Evolutionary conservation across 2,888 invertebrate genomes (phyloP), one percentile per base, ranked within the genome.

Genomic region (Cosmia trapezina): DNA sequence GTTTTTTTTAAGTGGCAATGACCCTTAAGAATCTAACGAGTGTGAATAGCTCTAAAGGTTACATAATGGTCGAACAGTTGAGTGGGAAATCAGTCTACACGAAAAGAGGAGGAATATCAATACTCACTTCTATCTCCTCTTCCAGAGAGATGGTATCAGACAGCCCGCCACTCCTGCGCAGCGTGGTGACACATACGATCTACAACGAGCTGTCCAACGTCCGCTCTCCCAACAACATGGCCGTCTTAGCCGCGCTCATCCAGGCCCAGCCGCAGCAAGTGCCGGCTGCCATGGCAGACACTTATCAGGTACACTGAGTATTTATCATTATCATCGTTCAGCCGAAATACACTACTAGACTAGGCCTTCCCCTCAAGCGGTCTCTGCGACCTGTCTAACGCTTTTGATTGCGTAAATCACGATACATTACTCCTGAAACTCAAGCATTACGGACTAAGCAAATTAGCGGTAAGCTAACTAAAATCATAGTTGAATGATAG

Each of bases 171-270:
- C 98, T 99, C 89, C 94, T 99, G 69, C 97, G 97, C 75, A 98
- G 98, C 49, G 97, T 99, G 78, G 96, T 99, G 85, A 99, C 98
- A 86, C 98, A 98, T 90, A 98, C 99, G 0, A 98, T 99, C 73
- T 99, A 98, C 96, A 99, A 99, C 94, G 99, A 99, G 96, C 95
- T 99, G 83, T 99, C 99, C 0, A 98, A 98, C 89, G 97, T 98
- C 45, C 97, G 99, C 75, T 99, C 99, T 94, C 98, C 99, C 0
- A 99, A 99, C 96, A 99, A 99, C 94, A 98, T 99, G 98, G 97
- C 98, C 17, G 98, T 99, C 93, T 96, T 99, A 22, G 98, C 98
- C 4, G 98, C 98, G 14, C 98, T 99, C 94, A 98, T 99, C 90
- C 98, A 98, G 93, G 97, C 98, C 41, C 97, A 98, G 76, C 98